These are phyloP conservation scores for Labia minor DNA, from an alignment of 2,888 invertebrate species.

Conservation along the genomic window DNA sequence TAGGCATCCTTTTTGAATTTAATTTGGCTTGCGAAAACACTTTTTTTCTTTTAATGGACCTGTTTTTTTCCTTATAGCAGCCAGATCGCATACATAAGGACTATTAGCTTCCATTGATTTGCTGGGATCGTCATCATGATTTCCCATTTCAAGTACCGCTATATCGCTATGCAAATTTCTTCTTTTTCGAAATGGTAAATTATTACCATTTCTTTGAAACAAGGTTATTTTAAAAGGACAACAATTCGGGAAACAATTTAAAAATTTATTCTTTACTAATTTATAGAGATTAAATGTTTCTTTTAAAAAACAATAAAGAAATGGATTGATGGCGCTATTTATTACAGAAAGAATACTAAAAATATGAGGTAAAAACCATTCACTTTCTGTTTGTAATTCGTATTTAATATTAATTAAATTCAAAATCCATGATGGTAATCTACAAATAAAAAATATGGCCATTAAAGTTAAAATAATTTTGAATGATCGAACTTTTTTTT, in stretches of 20 bases:
- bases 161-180: neutral
- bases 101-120: neutral
- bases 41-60: neutral
- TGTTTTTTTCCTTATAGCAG: neutral
- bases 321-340: conserved; percentile 47
- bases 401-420: conserved; percentile 33
- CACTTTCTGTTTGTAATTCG: neutral
- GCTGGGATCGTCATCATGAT: neutral
- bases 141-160: neutral
- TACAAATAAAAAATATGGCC: conserved; percentile 42
- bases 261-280: neutral
- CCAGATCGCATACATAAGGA: neutral
- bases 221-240: neutral
- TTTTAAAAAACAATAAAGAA: conserved; percentile 48
- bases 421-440: conserved; percentile 45
- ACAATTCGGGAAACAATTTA: neutral
- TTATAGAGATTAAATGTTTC: conserved; percentile 30
- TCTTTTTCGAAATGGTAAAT: neutral
- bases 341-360: conserved; percentile 43
- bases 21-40: neutral
- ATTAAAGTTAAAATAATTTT: conserved; percentile 45
- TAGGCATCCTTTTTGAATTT: no score
- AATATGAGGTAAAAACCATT: conserved; percentile 41
- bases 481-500: conserved; percentile 45
- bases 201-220: neutral